Conservation (phyloP, 2,888 invertebrate genomes). For the Xiphydria camelus region DNA sequence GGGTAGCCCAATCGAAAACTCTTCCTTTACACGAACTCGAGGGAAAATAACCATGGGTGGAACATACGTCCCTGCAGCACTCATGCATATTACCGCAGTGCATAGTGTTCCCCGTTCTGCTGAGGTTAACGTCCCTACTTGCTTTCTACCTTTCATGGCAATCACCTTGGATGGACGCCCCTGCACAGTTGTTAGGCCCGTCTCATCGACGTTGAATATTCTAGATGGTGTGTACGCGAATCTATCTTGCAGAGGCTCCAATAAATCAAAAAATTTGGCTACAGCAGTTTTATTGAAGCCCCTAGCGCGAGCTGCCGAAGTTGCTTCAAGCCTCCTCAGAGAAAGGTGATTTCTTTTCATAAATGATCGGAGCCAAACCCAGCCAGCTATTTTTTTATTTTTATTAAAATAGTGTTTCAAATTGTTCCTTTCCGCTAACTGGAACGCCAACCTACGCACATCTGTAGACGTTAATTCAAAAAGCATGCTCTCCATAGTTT, state of each 20-base stretch:
- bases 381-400: too few relatives aligned
- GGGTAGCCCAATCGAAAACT: slow-evolving; percentile 41
- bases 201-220: slow-evolving; percentile 41
- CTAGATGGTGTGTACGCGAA: slow-evolving; percentile 30
- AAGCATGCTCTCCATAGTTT: too few relatives aligned
- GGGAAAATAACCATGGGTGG: slow-evolving; percentile 47
- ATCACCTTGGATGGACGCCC: slow-evolving; percentile 27
- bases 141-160: slow-evolving; percentile 32
- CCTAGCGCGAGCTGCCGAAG: neutral
- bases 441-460: too few relatives aligned
- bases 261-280: neutral
- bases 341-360: neutral
- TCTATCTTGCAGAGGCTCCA: slow-evolving; percentile 16
- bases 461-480: too few relatives aligned
- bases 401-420: too few relatives aligned
- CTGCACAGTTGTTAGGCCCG: slow-evolving; percentile 33
- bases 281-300: neutral
- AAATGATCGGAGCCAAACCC: neutral
- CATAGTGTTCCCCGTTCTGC: slow-evolving; percentile 34
- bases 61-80: slow-evolving; percentile 38
- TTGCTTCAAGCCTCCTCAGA: neutral
- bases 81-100: slow-evolving; percentile 38
- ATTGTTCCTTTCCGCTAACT: too few relatives aligned
- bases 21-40: slow-evolving; percentile 38
- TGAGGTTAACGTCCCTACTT: slow-evolving; percentile 32